Evolutionary conservation across 2,888 invertebrate genomes (phyloP).

Genomic region (Rhabditoides inermis): DNA sequence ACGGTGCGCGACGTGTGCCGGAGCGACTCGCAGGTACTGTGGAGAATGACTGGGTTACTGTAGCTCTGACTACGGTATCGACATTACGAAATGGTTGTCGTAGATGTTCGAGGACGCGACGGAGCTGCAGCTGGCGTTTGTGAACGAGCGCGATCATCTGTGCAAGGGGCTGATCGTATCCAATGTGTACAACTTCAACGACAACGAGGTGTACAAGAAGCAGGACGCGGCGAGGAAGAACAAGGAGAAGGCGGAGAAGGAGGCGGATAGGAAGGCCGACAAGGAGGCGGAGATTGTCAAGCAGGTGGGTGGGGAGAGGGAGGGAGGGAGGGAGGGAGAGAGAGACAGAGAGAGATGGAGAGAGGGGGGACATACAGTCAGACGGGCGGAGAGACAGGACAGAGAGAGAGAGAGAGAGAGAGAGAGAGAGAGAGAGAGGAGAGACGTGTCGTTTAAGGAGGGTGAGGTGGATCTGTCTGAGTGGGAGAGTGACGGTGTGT

Average conservation of each 20-base stretch:
- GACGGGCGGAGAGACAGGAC: background rate
- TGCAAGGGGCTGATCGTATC: constrained; percentile 77
- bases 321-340: constrained; percentile 11
- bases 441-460: constrained; percentile 15
- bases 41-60: background rate
- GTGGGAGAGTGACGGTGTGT: constrained; percentile 64
- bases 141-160: constrained; percentile 63
- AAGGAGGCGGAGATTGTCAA: constrained; percentile 5
- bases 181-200: constrained; percentile 72
- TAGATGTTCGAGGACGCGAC: constrained; percentile 84
- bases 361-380: constrained; percentile 9
- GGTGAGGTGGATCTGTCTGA: constrained; percentile 48
- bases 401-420: background rate
- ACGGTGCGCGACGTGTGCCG: constrained; percentile 75
- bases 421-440: background rate
- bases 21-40: constrained; percentile 69
- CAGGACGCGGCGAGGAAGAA: constrained; percentile 10
- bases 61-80: background rate
- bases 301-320: constrained; percentile 10
- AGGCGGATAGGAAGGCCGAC: background rate
- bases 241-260: background rate
- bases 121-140: constrained; percentile 82
- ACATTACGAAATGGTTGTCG: constrained; percentile 1
- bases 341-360: constrained; percentile 12
- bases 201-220: constrained; percentile 4